phyloP scores from a whole-genome alignment of 2,888 invertebrate genomes.

The Smittia aterrima region DNA sequence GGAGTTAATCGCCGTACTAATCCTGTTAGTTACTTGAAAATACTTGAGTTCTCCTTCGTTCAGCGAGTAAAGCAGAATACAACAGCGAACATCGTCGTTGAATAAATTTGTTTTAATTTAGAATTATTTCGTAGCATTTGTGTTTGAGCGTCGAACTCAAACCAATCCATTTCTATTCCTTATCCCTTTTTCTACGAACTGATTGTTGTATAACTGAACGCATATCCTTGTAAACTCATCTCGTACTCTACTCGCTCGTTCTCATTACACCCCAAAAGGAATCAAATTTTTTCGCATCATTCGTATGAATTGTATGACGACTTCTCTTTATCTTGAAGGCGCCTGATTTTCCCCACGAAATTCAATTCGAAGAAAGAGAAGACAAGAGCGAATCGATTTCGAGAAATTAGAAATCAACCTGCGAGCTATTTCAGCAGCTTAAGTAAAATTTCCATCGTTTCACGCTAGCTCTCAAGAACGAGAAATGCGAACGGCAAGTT shows the following conservation, averaged over 20 bases:
- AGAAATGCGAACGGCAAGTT: not conserved
- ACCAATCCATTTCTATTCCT: constrained; percentile 22
- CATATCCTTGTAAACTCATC: constrained; percentile 18
- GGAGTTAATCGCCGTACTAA: not conserved
- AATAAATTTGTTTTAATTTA: constrained; percentile 38
- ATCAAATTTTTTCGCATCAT: constrained; percentile 17
- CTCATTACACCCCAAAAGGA: constrained; percentile 29
- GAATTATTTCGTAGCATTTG: constrained; percentile 20
- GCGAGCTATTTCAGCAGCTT: constrained; percentile 20
- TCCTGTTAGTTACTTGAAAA: not conserved
- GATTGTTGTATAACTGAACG: not conserved
- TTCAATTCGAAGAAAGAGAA: not conserved
- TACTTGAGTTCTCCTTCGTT: not conserved
- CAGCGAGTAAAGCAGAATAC: not conserved
- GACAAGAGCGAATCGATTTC: constrained; percentile 18
- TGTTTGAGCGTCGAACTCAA: not conserved
- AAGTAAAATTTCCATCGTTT: not conserved
- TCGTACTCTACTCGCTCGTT: not conserved
- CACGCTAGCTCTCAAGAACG: not conserved
- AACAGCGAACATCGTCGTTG: constrained; percentile 4
- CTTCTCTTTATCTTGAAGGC: not conserved
- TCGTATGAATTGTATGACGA: no score
- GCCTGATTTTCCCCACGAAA: not conserved
- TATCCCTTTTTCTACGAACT: constrained; percentile 15
- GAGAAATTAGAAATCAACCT: constrained; percentile 36